Evolutionary conservation across 2,888 invertebrate genomes (phyloP).

Genomic region (Mermis nigrescens): DNA sequence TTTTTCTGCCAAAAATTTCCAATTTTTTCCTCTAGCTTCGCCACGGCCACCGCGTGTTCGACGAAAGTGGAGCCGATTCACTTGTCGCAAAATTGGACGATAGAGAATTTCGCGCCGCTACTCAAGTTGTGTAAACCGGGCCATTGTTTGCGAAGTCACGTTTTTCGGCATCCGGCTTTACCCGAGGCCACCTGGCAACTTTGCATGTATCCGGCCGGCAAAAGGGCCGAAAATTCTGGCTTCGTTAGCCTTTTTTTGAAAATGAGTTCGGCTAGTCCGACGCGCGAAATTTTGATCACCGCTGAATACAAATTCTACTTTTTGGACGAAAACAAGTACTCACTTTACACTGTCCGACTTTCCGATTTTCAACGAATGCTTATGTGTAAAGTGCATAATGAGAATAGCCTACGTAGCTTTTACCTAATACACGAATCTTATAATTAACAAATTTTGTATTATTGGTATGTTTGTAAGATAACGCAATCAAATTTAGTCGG

Average conservation of each 20-base stretch:
- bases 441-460: too few species aligned
- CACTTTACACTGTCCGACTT: too few species aligned
- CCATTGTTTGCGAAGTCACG: slow-evolving; percentile 27
- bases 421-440: too few species aligned
- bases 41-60: background rate
- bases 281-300: slow-evolving; percentile 27
- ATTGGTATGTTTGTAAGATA: too few species aligned
- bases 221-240: slow-evolving; percentile 28
- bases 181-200: slow-evolving; percentile 31
- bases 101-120: slow-evolving; percentile 25
- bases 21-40: too few species aligned
- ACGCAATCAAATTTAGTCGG: too few species aligned
- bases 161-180: slow-evolving; percentile 19
- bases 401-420: too few species aligned
- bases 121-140: slow-evolving; percentile 29
- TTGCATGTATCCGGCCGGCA: slow-evolving; percentile 30
- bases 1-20: too few species aligned
- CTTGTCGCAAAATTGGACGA: slow-evolving; percentile 27
- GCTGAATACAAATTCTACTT: slow-evolving; percentile 32
- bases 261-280: slow-evolving; percentile 27
- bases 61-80: slow-evolving; percentile 19
- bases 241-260: slow-evolving; percentile 28
- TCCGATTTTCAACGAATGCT: too few species aligned
- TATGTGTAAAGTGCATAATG: too few species aligned
- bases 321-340: too few species aligned